Conservation (phyloP, 64 coral and sea anemone species). For the Porites lutea region DNA sequence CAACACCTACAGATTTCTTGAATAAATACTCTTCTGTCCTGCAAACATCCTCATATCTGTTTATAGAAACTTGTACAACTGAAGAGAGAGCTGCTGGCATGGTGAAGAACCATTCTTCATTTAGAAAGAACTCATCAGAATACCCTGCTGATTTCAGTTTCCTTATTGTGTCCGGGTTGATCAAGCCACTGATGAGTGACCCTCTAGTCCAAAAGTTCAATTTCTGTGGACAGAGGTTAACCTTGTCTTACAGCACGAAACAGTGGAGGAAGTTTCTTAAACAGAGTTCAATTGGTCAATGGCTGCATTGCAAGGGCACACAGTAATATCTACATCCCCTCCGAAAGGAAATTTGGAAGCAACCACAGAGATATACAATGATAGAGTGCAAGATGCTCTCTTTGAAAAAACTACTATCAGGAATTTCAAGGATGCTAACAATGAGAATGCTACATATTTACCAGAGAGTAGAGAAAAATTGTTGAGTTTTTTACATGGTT, state of each 20-base stretch:
- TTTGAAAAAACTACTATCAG: no score
- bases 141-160: conserved; percentile 36
- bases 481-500: no score
- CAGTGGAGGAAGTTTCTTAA: conserved; percentile 28
- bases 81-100: neutral
- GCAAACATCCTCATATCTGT: conserved; percentile 34
- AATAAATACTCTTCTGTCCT: conserved; percentile 59
- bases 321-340: no score
- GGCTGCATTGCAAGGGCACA: neutral
- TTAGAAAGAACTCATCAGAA: conserved; percentile 38
- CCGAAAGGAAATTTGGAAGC: no score
- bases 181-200: conserved; percentile 20
- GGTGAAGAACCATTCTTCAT: conserved; percentile 26
- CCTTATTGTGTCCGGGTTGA: conserved; percentile 60
- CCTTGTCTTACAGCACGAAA: neutral
- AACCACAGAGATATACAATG: no score
- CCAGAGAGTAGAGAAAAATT: no score
- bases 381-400: no score
- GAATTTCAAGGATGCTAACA: no score
- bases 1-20: conserved; percentile 38
- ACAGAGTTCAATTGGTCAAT: neutral
- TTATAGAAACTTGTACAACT: conserved; percentile 10
- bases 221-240: conserved; percentile 45
- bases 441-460: no score
- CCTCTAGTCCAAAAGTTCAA: neutral